These are phyloP conservation scores for Acipenser oxyrinchus DNA, from an alignment of 2,797 vertebrate species.

Conservation along the genomic window DNA sequence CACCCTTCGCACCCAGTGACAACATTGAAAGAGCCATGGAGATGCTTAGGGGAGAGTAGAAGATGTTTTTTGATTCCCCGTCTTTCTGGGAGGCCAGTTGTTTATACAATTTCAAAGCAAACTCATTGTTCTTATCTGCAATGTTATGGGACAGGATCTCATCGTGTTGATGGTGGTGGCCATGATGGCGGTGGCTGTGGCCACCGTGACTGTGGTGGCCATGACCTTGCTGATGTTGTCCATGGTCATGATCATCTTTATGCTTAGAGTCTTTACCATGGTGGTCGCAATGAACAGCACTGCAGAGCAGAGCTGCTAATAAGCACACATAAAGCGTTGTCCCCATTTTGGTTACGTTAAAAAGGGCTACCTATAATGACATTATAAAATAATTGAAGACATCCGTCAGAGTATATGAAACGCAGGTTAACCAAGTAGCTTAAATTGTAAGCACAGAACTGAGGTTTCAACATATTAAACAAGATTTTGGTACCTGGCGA, in stretches of 20 bases:
- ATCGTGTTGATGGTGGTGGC: neutral
- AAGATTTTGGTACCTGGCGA: too few species aligned
- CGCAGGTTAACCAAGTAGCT: too few species aligned
- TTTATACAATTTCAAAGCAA: slow-evolving; percentile 68
- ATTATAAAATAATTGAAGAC: too few species aligned
- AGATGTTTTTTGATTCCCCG: slow-evolving; percentile 56
- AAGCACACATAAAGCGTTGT: slow-evolving; percentile 38
- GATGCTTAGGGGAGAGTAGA: slow-evolving; percentile 76
- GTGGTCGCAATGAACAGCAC: slow-evolving; percentile 28
- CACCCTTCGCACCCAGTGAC: slow-evolving; percentile 67
- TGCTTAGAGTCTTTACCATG: neutral
- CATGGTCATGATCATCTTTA: neutral
- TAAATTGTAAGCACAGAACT: too few species aligned
- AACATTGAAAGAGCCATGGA: slow-evolving; percentile 72
- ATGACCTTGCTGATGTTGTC: neutral
- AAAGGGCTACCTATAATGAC: too few species aligned
- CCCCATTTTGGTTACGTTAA: slow-evolving; percentile 33
- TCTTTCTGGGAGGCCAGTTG: slow-evolving; percentile 40
- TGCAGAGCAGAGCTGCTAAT: slow-evolving; percentile 33
- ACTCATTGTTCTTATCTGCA: slow-evolving; percentile 53
- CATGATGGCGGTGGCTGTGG: slow-evolving; percentile 10
- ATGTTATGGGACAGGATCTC: slow-evolving; percentile 9
- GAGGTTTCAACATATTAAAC: too few species aligned
- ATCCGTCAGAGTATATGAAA: too few species aligned
- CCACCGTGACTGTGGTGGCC: slow-evolving; percentile 12